These are phyloP conservation scores for Drosophila parthenogenetica DNA, from an alignment of 2,888 invertebrate species.

Conservation along the genomic window DNA sequence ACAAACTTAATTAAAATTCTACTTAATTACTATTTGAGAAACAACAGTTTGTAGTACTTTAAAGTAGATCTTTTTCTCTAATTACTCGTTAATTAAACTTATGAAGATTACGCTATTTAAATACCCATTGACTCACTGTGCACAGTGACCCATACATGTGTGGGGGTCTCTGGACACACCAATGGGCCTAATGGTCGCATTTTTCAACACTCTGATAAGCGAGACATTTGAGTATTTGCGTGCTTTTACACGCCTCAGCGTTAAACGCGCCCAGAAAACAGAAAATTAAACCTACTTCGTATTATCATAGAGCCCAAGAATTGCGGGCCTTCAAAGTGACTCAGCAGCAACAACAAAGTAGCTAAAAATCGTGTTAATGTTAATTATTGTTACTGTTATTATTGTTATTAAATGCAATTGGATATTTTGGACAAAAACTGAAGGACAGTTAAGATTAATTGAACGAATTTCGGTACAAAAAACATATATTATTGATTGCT, in stretches of 20 bases:
- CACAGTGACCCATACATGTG: conserved; percentile 9
- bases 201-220: conserved; percentile 67
- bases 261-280: conserved; percentile 15
- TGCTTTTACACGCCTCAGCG: conserved; percentile 52
- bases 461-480: neutral
- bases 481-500: neutral
- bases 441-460: conserved; percentile 51
- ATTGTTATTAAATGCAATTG: conserved; percentile 41
- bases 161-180: conserved; percentile 2
- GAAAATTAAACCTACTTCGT: conserved; percentile 3
- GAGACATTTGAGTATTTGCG: conserved; percentile 49
- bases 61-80: too few species aligned
- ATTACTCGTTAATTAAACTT: too few species aligned
- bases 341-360: conserved; percentile 29
- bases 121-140: conserved; percentile 25
- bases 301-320: conserved; percentile 15
- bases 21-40: too few species aligned
- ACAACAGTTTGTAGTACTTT: too few species aligned
- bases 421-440: conserved; percentile 35
- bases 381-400: conserved; percentile 35
- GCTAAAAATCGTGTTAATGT: conserved; percentile 36
- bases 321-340: conserved; percentile 38
- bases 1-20: too few species aligned
- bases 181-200: conserved; percentile 52
- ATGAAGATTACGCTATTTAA: too few species aligned